These are phyloP conservation scores for Habroteleia sp. DNA, from an alignment of 2,888 invertebrate species.

Conservation along the genomic window DNA sequence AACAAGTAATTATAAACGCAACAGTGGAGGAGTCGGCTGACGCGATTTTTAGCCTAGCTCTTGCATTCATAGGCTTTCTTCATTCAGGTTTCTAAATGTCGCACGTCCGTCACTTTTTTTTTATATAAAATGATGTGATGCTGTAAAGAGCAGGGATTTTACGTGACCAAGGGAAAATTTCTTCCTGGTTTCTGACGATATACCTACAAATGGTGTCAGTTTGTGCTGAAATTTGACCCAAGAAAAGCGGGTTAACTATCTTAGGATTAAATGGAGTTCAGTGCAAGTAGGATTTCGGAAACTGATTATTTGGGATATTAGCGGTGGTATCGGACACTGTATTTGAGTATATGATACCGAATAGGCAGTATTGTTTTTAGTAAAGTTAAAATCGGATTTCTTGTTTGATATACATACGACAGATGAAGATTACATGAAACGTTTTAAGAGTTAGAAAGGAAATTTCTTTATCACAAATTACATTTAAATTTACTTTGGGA, in stretches of 20 bases:
- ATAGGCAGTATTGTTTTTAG: slow-evolving; percentile 37
- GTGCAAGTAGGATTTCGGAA: slow-evolving; percentile 27
- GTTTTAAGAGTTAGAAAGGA: slow-evolving; percentile 52
- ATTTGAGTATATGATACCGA: slow-evolving; percentile 30
- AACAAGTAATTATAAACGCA: slow-evolving; percentile 72
- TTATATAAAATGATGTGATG: no score
- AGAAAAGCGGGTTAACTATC: slow-evolving; percentile 51
- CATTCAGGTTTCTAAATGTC: slow-evolving; percentile 8
- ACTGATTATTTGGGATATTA: slow-evolving; percentile 52
- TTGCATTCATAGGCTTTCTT: slow-evolving; percentile 18
- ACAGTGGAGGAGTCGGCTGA: slow-evolving; percentile 13
- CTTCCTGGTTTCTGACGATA: no score
- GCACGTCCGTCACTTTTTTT: slow-evolving; percentile 23
- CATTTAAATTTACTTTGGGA: slow-evolving; percentile 60
- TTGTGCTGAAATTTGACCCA: slow-evolving; percentile 14
- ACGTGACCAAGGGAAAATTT: no score
- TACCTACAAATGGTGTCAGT: slow-evolving; percentile 20
- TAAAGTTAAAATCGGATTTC: slow-evolving; percentile 42
- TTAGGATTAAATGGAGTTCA: slow-evolving; percentile 36
- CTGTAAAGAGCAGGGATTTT: no score
- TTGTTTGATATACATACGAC: slow-evolving; percentile 47
- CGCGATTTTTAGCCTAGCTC: slow-evolving; percentile 11
- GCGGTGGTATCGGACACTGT: slow-evolving; percentile 10
- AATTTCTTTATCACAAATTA: slow-evolving; percentile 55
- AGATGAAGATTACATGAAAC: slow-evolving; percentile 29